A percentile compares a stretch with the other conserved stretches of the same genome.
These are phyloP conservation scores for Agrypnus murinus DNA, from an alignment of 2,888 invertebrate genomes.

Conservation along the genomic window DNA sequence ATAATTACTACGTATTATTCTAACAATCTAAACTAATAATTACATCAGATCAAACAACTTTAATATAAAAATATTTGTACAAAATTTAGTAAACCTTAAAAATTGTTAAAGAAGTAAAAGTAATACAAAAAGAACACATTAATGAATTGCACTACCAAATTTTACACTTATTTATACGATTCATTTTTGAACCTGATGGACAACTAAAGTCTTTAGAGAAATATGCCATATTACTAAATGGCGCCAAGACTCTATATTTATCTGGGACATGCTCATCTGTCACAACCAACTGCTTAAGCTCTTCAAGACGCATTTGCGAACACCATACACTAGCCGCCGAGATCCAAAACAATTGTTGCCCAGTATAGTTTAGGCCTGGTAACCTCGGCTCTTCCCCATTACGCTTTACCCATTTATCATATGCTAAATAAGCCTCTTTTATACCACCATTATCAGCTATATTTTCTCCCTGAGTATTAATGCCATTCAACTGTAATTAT, in stretches of 20 bases:
- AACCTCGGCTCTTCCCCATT: conserved; percentile 65
- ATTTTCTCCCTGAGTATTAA: conserved; percentile 94
- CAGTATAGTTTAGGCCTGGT: conserved; percentile 67
- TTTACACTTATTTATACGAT: conserved; percentile 76
- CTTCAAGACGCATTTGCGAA: conserved; percentile 67
- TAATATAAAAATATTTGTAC: conserved; percentile 43
- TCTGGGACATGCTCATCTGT: conserved; percentile 71
- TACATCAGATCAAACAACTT: conserved; percentile 34
- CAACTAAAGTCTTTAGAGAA: conserved; percentile 79
- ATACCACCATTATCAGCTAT: conserved; percentile 97
- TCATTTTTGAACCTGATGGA: conserved; percentile 75
- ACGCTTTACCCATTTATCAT: conserved; percentile 65
- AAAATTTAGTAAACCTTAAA: conserved; percentile 34
- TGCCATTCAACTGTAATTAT: conserved; percentile 85
- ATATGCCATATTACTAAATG: conserved; percentile 76
- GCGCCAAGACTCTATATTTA: conserved; percentile 76
- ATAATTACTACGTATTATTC: conserved; percentile 5
- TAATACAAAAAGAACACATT: conserved; percentile 5
- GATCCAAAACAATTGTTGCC: conserved; percentile 75
- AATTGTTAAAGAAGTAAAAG: conserved; percentile 7
- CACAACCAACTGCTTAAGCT: conserved; percentile 65
- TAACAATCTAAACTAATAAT: conserved; percentile 6
- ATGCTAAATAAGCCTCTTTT: conserved; percentile 84
- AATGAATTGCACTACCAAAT: conserved; percentile 75
- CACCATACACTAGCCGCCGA: conserved; percentile 79